Evolutionary conservation across 2,113 vertebrate species (phyloP).

Genomic region (Lynx canadensis): DNA sequence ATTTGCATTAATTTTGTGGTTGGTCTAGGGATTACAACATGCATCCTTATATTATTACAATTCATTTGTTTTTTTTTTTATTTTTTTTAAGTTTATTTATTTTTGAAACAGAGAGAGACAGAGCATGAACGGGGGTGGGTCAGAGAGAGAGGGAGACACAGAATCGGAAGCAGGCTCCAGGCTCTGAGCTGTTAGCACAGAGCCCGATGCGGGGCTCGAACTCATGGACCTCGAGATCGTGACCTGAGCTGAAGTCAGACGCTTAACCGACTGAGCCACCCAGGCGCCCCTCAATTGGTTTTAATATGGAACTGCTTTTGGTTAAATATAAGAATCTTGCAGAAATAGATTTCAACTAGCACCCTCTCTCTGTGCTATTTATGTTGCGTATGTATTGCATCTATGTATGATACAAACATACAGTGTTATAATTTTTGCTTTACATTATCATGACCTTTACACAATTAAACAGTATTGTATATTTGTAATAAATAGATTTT

Average conservation of each 20-base stretch:
- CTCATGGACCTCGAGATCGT: too few relatives aligned
- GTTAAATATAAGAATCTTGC: not conserved
- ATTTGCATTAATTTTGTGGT: not conserved
- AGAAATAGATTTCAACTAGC: not conserved
- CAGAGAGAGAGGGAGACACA: too few relatives aligned
- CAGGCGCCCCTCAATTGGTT: not conserved
- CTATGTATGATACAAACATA: not conserved
- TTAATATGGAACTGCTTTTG: not conserved
- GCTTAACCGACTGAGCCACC: too few relatives aligned
- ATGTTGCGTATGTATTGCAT: not conserved
- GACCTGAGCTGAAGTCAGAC: too few relatives aligned
- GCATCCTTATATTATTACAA: not conserved
- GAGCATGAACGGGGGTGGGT: too few relatives aligned
- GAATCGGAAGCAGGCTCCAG: too few relatives aligned
- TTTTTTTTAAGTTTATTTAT: too few relatives aligned
- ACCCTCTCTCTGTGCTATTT: not conserved
- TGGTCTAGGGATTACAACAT: not conserved
- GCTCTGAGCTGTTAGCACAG: too few relatives aligned
- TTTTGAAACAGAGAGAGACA: too few relatives aligned
- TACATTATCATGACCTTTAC: not conserved
- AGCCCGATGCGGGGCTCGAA: too few relatives aligned
- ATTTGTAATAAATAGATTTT: not conserved
- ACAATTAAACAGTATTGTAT: not conserved
- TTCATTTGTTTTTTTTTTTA: too few relatives aligned
- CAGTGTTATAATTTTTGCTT: not conserved